Evolutionary conservation across 2,797 vertebrate genomes (phyloP).

Genomic region (Eospalax fontanierii): DNA sequence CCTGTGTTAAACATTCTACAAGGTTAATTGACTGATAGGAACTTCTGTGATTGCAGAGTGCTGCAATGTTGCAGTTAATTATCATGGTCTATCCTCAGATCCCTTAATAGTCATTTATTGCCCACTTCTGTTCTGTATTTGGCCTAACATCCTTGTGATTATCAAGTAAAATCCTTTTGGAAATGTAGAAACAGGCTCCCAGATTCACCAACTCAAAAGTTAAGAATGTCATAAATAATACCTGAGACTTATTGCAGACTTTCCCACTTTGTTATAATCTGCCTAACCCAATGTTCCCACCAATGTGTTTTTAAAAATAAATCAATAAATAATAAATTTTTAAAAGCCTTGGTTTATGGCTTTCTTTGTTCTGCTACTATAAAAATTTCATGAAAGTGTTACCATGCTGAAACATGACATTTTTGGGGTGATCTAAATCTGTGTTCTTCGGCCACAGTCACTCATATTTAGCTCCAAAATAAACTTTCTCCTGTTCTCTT

Average conservation of each 20-base stretch:
- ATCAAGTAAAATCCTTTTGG: neutral
- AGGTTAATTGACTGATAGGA: neutral
- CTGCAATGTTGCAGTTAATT: neutral
- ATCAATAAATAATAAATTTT: too few species aligned
- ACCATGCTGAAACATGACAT: neutral
- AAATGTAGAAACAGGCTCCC: neutral
- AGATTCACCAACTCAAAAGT: neutral
- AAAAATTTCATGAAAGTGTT: neutral
- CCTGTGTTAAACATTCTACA: neutral
- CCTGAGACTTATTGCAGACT: neutral
- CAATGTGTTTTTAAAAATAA: neutral
- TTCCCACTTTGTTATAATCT: neutral
- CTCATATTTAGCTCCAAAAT: neutral
- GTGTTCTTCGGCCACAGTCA: neutral
- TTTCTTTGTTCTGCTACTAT: neutral
- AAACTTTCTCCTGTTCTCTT: neutral
- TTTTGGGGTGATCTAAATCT: neutral
- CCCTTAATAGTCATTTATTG: neutral
- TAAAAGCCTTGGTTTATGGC: neutral
- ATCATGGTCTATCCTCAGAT: too few species aligned
- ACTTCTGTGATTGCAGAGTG: neutral
- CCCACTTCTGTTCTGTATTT: neutral
- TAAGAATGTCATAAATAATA: neutral
- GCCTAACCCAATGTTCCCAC: neutral
- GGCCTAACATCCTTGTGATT: neutral